Percentiles rank a stretch among this genome's conserved stretches.
These are phyloP conservation scores for Tromatobia lineatoria DNA, from an alignment of 2,888 invertebrate genomes.

Conservation along the genomic window DNA sequence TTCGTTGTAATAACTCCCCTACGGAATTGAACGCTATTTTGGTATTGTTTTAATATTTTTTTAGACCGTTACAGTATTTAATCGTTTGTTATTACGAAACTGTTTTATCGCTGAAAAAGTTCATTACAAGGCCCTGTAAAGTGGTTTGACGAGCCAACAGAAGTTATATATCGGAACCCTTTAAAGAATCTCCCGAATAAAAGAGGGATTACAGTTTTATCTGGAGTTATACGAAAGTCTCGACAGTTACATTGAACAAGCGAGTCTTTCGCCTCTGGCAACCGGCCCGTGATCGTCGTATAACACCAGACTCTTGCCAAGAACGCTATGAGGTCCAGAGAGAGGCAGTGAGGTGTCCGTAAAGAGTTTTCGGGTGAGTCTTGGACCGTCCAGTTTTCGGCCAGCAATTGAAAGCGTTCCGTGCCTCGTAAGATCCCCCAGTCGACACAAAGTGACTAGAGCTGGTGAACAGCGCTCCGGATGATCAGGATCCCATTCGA, in stretches of 20 bases:
- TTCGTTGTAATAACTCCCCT: too few relatives aligned
- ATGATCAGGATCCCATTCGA: conserved; percentile 88
- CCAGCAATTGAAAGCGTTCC: conserved; percentile 92
- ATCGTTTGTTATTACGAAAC: too few relatives aligned
- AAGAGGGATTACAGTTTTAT: background rate
- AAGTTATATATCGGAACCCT: too few relatives aligned
- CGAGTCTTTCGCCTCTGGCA: conserved; percentile 95
- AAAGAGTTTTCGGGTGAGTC: conserved; percentile 91
- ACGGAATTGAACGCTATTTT: too few relatives aligned
- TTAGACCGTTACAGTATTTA: too few relatives aligned
- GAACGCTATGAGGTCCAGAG: conserved; percentile 90
- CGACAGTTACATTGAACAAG: conserved; percentile 92
- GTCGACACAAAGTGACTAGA: conserved; percentile 88
- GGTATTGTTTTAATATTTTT: too few relatives aligned
- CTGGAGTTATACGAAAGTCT: conserved; percentile 9
- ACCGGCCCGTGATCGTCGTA: conserved; percentile 95
- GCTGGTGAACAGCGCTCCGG: conserved; percentile 88
- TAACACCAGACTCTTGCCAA: conserved; percentile 94
- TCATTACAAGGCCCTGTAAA: too few relatives aligned
- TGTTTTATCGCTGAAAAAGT: too few relatives aligned
- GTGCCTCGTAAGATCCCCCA: conserved; percentile 93
- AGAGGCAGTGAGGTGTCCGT: conserved; percentile 93
- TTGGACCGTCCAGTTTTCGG: conserved; percentile 88
- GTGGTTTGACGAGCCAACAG: too few relatives aligned
- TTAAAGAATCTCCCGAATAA: too few relatives aligned